Evolutionary conservation across 2,888 invertebrate species (phyloP).

Genomic region (Rhodophaea formosa): DNA sequence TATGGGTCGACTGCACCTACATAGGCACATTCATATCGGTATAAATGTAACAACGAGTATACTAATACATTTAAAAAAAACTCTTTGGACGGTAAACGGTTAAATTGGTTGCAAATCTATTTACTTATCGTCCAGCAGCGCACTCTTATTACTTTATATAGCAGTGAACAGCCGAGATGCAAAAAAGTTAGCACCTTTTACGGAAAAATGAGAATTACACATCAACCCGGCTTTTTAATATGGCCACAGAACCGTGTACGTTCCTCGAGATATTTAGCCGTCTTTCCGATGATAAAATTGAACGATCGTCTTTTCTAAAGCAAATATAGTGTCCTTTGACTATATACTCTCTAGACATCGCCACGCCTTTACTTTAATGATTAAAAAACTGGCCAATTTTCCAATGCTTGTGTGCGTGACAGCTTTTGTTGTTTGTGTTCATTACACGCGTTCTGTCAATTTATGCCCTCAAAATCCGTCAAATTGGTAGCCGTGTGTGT

Average conservation of each 20-base stretch:
- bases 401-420: no score
- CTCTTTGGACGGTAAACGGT: background rate
- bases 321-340: no score
- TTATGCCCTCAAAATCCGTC: no score
- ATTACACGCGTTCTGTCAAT: no score
- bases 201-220: background rate
- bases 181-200: conserved; percentile 3
- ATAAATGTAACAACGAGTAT: no score
- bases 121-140: background rate
- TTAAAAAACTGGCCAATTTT: no score
- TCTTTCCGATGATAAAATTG: conserved; percentile 39
- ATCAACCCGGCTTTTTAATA: conserved; percentile 2
- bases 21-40: background rate
- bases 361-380: no score
- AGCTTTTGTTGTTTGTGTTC: no score
- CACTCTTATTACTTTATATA: conserved; percentile 1
- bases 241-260: conserved; percentile 2
- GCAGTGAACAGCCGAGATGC: background rate
- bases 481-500: no score
- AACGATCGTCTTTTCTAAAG: conserved; percentile 39
- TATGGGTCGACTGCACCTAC: background rate
- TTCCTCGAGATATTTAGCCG: conserved; percentile 1
- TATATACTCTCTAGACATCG: no score
- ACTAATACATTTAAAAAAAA: background rate
- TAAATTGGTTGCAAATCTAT: conserved; percentile 39